A percentile compares a stretch with the other conserved stretches of the same genome.
Conservation (phyloP, 2,888 invertebrate species). For the Leptodirus hochenwartii region DNA sequence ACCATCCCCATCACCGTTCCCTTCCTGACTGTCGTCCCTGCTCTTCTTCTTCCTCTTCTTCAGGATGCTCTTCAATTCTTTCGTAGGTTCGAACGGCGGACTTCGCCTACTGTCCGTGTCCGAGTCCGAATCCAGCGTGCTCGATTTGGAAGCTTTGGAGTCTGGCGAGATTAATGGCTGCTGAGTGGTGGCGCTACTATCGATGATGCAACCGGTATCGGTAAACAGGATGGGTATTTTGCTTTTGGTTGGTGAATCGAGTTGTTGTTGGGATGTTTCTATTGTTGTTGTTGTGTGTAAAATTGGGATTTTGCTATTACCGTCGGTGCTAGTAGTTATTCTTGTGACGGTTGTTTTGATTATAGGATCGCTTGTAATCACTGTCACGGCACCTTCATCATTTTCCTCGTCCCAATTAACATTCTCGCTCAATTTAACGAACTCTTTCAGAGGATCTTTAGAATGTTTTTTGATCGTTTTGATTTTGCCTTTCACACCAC, state of each 20-base stretch:
- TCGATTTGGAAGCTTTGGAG: conserved; percentile 20
- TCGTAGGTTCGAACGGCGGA: no score
- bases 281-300: conserved; percentile 7
- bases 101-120: conserved; percentile 26
- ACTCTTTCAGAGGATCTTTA: conserved; percentile 28
- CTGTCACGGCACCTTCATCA: conserved; percentile 11
- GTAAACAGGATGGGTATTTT: conserved; percentile 29
- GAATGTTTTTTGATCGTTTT: conserved; percentile 32
- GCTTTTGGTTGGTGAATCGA: conserved; percentile 20
- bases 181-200: conserved; percentile 12
- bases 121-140: conserved; percentile 27
- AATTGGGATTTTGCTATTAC: conserved; percentile 1
- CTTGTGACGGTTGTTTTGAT: conserved; percentile 25
- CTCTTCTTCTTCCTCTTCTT: conserved; percentile 20
- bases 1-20: no score
- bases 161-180: conserved; percentile 19
- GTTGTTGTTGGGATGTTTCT: conserved; percentile 12
- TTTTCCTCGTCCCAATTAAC: conserved; percentile 29
- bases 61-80: conserved; percentile 24
- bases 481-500: conserved; percentile 23
- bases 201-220: conserved; percentile 20
- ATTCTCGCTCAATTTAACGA: conserved; percentile 25
- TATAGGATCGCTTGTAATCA: conserved; percentile 16
- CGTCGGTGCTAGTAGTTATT: conserved; percentile 15
- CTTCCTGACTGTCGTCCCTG: no score